Evolutionary conservation across 2,113 vertebrate genomes (phyloP), one percentile per base, ranked within the genome.

Genomic region (Trogon melanurus): DNA sequence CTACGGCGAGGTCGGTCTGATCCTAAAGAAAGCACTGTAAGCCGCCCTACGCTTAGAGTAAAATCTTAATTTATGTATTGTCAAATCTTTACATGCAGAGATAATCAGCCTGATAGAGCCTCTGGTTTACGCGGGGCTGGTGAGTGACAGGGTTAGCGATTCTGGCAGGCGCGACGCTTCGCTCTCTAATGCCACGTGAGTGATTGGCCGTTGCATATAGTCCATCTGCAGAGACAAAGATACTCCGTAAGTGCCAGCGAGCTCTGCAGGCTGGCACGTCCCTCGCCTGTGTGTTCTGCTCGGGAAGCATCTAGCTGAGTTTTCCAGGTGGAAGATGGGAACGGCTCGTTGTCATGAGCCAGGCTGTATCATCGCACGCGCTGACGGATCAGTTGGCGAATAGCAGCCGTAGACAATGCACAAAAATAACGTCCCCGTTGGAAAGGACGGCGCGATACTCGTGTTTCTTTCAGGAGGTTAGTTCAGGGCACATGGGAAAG

Each of bases 11-110:
- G 58, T 80, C 88, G 57, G 26, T 91, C 90, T 92, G 93, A 89
- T 91, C 82, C 91, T 69, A 80, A 91, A 80, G 85, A 92, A 94
- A 96, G 92, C 83, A 81, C 45, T 85, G 93, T 90, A 89, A 97
- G 91, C 69, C 75, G 41, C 50, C 41, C 79, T 45, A 7, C n/a
- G 81, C 89, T 95, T 82, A 70, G 81, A 82, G 85, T 5, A 60
- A 93, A 95, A 95, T 70, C 94, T 85, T 51, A 87, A 95, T 96
- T 96, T 95, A 95, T 93, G 90, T 94, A 61, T 91, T 95, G 85
- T 75, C 79, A 92, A 85, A 96, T 78, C 96, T 96, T 85, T 95
- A 95, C 93, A 91, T 17, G 74, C 38, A 53, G 64, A 88, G 89
- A 96, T 94, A 94, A 94, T 91, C 89, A 73, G 64, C 16, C 65